These are phyloP conservation scores for Tillus elongatus DNA, from an alignment of 2,888 invertebrate genomes.

Conservation along the genomic window DNA sequence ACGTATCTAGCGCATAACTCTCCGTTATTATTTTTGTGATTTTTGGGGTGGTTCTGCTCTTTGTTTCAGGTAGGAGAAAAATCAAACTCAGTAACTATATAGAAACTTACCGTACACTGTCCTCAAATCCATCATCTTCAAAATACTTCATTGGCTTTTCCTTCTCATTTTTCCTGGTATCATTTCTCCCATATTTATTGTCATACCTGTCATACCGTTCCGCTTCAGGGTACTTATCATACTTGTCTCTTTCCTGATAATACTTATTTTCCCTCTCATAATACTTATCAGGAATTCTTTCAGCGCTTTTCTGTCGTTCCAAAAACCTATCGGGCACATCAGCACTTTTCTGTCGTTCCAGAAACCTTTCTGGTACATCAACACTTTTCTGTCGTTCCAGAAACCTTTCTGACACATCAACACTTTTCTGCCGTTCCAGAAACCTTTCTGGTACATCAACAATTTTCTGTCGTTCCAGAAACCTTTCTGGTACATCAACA, in stretches of 20 bases:
- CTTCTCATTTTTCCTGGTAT: slow-evolving; percentile 19
- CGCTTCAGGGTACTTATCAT: slow-evolving; percentile 22
- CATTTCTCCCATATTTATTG: slow-evolving; percentile 15
- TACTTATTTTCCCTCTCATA: slow-evolving; percentile 17
- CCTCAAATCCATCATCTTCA: slow-evolving; percentile 36
- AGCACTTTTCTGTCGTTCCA: slow-evolving; percentile 14
- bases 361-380: too few species aligned
- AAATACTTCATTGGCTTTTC: slow-evolving; percentile 28
- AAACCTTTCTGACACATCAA: slow-evolving; percentile 15
- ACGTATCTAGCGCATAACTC: too few species aligned
- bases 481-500: slow-evolving; percentile 18
- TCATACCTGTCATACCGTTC: slow-evolving; percentile 19
- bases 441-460: slow-evolving; percentile 13
- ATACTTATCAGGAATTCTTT: slow-evolving; percentile 4
- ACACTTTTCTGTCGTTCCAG: slow-evolving; percentile 17
- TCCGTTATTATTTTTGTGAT: too few species aligned
- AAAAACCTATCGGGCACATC: slow-evolving; percentile 20
- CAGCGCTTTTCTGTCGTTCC: slow-evolving; percentile 13
- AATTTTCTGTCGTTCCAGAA: slow-evolving; percentile 5
- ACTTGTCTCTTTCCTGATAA: slow-evolving; percentile 16
- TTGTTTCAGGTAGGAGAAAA: too few species aligned
- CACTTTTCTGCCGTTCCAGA: slow-evolving; percentile 4
- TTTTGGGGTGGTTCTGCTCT: too few species aligned
- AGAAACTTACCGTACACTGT: slow-evolving; percentile 27
- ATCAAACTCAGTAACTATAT: neutral